Evolutionary conservation across 2,797 vertebrate genomes (phyloP).

Genomic region (Gymnopithys bicolor): DNA sequence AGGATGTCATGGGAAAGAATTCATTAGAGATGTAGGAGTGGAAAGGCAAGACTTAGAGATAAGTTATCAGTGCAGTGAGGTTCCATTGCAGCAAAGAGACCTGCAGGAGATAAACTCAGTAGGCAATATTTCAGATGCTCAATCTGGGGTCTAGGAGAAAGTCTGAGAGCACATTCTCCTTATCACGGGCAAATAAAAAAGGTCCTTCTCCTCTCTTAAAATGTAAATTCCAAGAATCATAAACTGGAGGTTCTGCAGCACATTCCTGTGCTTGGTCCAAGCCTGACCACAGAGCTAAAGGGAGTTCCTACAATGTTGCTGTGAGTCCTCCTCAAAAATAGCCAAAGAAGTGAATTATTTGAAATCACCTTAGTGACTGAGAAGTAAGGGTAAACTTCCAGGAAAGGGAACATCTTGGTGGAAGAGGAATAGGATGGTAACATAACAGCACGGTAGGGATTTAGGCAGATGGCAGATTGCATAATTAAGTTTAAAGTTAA

Average conservation of each 20-base stretch:
- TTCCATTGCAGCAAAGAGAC: not conserved
- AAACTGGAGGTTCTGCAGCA: not conserved
- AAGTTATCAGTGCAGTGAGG: not conserved
- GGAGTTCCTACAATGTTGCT: not conserved
- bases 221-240: not conserved
- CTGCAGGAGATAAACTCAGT: conserved; percentile 20
- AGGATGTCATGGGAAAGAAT: conserved; percentile 32
- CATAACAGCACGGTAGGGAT: conserved; percentile 4
- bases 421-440: not conserved
- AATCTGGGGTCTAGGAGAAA: not conserved
- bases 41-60: conserved; percentile 3
- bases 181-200: not conserved
- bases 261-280: not conserved
- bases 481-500: conserved; percentile 61
- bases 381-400: not conserved
- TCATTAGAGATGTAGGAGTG: conserved; percentile 30
- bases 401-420: not conserved
- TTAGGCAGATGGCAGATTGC: conserved; percentile 42
- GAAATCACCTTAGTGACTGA: not conserved
- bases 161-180: not conserved
- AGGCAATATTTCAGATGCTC: conserved; percentile 20
- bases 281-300: not conserved
- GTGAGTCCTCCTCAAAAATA: not conserved
- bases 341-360: not conserved
- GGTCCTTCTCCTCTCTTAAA: not conserved